Evolutionary conservation across 2,888 invertebrate genomes (phyloP), one percentile per base, ranked within the genome.

Genomic region (Heliconius sara): DNA sequence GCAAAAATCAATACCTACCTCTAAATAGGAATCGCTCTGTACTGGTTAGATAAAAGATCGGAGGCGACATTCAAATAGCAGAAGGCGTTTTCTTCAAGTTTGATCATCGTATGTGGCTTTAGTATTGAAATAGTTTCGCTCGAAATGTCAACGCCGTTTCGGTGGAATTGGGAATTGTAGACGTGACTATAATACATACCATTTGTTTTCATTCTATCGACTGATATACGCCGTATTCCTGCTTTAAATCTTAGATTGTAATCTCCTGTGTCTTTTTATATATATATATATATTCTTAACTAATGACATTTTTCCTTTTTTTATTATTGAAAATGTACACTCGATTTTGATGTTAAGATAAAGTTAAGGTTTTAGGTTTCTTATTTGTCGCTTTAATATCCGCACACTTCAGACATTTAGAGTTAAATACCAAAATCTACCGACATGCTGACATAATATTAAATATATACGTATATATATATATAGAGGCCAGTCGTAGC

Each of bases 41-140:
- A 65, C 13, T n/a, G 43, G 70, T 27, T 43, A 47, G 65, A 75
- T 75, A 65, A 43, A 66, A 43, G 75, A 47, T 70, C 63, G 63
- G 27, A 30, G 57, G 57, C 22, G 13, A 79, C 82, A 81, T 83
- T 81, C 82, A 83, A 83, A 83, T 79, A 82, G 39, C 79, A 79
- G 65, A 72, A 83, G 80, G 80, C 82, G 77, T 81, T 79, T 83
- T 82, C 81, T 79, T 76, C 80, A 73, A 80, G 80, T 76, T 83
- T 79, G 79, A 84, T 83, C 83, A 81, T 83, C 79, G 80, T 79
- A 78, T 83, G 75, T 72, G 81, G 79, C 74, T 80, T 80, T 80
- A 75, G 84, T 84, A 82, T 83, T 81, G 83, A 82, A 84, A 84
- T 84, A 84, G 84, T 84, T 84, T 81, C 79, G 79, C 76, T 79